Evolutionary conservation across 1,140 invertebrate genomes (phyloP), one percentile per base, ranked within the genome.

Genomic region (Drosophila nasuta): DNA sequence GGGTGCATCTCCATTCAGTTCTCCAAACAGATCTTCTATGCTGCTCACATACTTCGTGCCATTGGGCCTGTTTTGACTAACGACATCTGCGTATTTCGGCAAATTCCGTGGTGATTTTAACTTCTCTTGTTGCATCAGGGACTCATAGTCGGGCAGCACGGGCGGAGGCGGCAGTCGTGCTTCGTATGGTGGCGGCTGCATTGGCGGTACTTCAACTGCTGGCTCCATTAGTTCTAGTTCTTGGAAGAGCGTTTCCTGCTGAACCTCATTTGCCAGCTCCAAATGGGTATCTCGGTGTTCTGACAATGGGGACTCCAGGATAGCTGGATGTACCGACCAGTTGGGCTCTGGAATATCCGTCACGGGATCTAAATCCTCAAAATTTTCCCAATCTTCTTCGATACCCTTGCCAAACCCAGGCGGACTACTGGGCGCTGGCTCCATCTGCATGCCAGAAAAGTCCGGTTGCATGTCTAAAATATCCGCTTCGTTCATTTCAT

Each of bases 301-400:
- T 5, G 20, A 2, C 1, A 33, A 43, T 7, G 57, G 56, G 6
- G 46, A 45, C 28, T 87, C 79, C 5, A 76, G 13, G 4, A 48
- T 30, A 1, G 65, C 67, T 1, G 81, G 82, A 64, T 85, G 81
- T 1, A 68, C 49, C 0, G 62, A 25, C 82, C 79, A 87, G 45
- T 76, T 87, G 6, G 75, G 64, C 11, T 64, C 62, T 0, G 79
- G 77, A 5, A 72, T 8, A 6, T 48, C 43, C 1, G 43, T 8
- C 2, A 88, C 80, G 8, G 52, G 52, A 3, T 80, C 72, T 11
- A 92, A 74, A 41, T 92, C 79, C 33, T 81, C 83, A 71, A 91
- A 92, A 69, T 82, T 92, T 17, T 81, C 83, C 91, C 91, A 92
- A 45, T 92, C 91, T 25, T 92, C 91, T n/a, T 92, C 91, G 48